These are phyloP conservation scores for Brachionus manjavacas DNA, from an alignment of 1,140 invertebrate species.

Conservation along the genomic window DNA sequence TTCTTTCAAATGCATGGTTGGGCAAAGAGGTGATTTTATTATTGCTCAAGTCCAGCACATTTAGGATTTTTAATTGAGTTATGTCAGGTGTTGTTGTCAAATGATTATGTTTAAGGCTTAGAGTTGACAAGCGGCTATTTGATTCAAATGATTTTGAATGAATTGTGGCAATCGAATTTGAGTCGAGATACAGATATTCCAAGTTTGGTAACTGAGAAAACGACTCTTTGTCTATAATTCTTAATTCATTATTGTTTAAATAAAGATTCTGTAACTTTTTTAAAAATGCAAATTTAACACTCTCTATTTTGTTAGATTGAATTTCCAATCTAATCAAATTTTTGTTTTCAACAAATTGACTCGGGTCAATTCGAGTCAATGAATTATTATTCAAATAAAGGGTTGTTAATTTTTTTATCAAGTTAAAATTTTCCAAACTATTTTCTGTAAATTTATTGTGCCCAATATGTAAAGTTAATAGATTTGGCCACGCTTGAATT, in stretches of 20 bases:
- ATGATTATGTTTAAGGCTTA: not conserved
- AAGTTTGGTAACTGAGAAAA: not conserved
- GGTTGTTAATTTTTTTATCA: not conserved
- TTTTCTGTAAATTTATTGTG: not conserved
- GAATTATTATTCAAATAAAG: not conserved
- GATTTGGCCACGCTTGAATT: not conserved
- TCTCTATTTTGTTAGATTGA: not conserved
- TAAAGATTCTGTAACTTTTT: not conserved
- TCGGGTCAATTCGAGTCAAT: not conserved
- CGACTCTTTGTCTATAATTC: not conserved
- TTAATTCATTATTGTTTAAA: not conserved
- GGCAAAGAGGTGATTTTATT: not conserved
- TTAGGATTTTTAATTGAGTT: not conserved
- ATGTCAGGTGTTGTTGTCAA: slow-evolving; percentile 13
- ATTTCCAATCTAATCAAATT: not conserved
- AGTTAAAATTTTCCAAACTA: not conserved
- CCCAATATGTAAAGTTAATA: not conserved
- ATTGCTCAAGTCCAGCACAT: not conserved
- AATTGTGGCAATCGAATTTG: not conserved
- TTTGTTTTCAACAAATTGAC: not conserved
- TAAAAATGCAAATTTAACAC: not conserved
- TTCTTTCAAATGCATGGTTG: not conserved
- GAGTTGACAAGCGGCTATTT: not conserved
- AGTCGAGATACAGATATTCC: not conserved
- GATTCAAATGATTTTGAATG: not conserved